phyloP scores from a whole-genome alignment of 2,113 vertebrate genomes.

The Sinocyclocheilus rhinocerous region DNA sequence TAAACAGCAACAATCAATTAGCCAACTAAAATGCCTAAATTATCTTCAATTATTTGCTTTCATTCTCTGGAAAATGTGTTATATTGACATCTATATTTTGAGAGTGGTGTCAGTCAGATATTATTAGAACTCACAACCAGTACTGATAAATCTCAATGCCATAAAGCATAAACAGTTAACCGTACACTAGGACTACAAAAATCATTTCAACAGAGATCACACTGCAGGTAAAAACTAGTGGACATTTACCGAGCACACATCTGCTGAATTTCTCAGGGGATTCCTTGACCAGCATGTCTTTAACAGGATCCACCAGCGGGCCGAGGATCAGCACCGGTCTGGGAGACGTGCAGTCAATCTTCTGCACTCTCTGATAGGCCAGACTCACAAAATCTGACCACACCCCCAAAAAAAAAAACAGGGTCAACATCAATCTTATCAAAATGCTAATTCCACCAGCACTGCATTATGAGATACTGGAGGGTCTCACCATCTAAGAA shows the following conservation, averaged over 20 bases:
- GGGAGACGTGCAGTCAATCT: conserved; percentile 88
- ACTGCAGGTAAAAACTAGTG: not conserved
- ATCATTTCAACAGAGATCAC: not conserved
- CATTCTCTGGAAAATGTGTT: not conserved
- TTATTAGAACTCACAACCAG: not conserved
- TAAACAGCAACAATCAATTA: not conserved
- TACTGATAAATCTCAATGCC: not conserved
- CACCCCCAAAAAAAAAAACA: not conserved
- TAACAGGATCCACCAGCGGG: conserved; percentile 92
- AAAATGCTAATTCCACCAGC: not conserved
- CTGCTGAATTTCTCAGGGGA: conserved; percentile 94
- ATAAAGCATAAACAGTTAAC: not conserved
- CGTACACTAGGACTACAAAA: not conserved
- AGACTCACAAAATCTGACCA: conserved; percentile 86
- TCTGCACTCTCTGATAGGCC: conserved; percentile 96
- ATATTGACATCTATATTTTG: too few relatives aligned
- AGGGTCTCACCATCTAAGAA: conserved; percentile 87
- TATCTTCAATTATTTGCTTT: not conserved
- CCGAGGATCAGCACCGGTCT: conserved; percentile 92
- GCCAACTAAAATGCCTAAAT: not conserved
- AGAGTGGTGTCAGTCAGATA: not conserved
- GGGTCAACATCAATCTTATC: not conserved
- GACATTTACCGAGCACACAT: conserved; percentile 88
- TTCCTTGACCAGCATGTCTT: conserved; percentile 97
- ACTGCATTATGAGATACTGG: not conserved